Evolutionary conservation across 2,888 invertebrate genomes (phyloP), one percentile per base, ranked within the genome.

Genomic region (Microctonus brassicae): DNA sequence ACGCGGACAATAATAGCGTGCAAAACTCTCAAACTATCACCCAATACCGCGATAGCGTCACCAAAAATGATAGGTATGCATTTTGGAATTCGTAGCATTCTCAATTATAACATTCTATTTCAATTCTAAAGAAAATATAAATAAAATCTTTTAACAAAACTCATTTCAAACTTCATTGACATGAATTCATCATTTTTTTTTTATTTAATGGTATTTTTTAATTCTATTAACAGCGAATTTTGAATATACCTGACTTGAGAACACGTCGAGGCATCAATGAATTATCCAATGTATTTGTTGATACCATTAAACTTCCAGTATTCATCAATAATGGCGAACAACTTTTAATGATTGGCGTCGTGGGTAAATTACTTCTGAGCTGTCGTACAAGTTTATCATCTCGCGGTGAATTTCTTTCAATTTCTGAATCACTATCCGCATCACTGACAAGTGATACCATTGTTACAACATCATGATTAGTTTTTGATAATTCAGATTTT

Each of bases 381-480:
- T 87, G 83, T 39, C 81, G 80, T 66, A 87, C 86, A 20, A 87
- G 77, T 71, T 87, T 86, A 62, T 86, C 83, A 47, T 86, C 86
- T 1, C 81, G 76, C 0, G 82, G 81, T 26, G 84, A 86, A 72
- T 82, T 82, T 13, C 82, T 80, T 22, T 84, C 84, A 47, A 79
- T 77, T 34, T 92, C 92, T 22, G 89, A 90, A 70, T 93, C 93
- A 80, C 92, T 92, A 47, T 90, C 91, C 20, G 91, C 90, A 0
- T 93, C 92, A 80, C 92, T 92, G 3, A 93, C 88, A 57, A 93
- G 84, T 0, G 93, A 93, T 0, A 93, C 92, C 89, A 93, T 90
- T 0, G 93, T 93, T 0, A 92, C 90, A 39, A 93, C 84, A 61
- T 87, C 87, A 1, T 77, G 65, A 55, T 69, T 76, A 13, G 76